A percentile compares a stretch with the other conserved stretches of the same genome.
These are phyloP conservation scores for Ophthalmolycus amberensis DNA, from an alignment of 2,113 vertebrate species.

Conservation along the genomic window DNA sequence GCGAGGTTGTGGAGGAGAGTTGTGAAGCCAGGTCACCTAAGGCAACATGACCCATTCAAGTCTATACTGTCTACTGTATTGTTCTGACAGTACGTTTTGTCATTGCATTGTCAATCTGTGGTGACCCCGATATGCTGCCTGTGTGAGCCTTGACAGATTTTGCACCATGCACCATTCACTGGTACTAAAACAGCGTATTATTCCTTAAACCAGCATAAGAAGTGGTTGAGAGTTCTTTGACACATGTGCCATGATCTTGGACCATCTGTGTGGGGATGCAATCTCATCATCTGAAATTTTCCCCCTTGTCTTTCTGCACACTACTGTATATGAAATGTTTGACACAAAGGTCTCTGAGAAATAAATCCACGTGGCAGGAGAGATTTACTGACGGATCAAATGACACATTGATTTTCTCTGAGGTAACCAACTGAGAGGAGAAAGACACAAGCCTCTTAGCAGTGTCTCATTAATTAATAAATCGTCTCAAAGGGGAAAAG, in stretches of 20 bases:
- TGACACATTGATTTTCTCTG: slow-evolving; percentile 71
- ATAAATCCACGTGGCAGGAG: slow-evolving; percentile 36
- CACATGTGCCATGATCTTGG: background rate
- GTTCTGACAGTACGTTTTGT: background rate
- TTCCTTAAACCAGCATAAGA: slow-evolving; percentile 3
- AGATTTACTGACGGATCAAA: slow-evolving; percentile 64
- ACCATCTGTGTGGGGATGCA: slow-evolving; percentile 1
- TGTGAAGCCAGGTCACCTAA: slow-evolving; percentile 3
- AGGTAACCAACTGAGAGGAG: slow-evolving; percentile 65
- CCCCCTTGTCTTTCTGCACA: slow-evolving; percentile 40
- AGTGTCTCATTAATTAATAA: slow-evolving; percentile 78
- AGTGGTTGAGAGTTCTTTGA: background rate
- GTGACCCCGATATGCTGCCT: background rate
- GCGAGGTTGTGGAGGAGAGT: background rate
- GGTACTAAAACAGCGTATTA: background rate
- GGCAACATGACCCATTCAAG: slow-evolving; percentile 4
- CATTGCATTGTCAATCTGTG: background rate
- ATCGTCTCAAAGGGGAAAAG: slow-evolving; percentile 52
- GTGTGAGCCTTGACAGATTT: background rate
- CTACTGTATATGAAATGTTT: slow-evolving; percentile 25
- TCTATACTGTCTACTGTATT: background rate
- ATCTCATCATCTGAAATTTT: slow-evolving; percentile 49
- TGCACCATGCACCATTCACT: background rate
- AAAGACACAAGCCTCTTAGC: slow-evolving; percentile 57
- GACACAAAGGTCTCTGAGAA: slow-evolving; percentile 49